Evolutionary conservation across 2,797 vertebrate species (phyloP).

Genomic region (Huso huso): DNA sequence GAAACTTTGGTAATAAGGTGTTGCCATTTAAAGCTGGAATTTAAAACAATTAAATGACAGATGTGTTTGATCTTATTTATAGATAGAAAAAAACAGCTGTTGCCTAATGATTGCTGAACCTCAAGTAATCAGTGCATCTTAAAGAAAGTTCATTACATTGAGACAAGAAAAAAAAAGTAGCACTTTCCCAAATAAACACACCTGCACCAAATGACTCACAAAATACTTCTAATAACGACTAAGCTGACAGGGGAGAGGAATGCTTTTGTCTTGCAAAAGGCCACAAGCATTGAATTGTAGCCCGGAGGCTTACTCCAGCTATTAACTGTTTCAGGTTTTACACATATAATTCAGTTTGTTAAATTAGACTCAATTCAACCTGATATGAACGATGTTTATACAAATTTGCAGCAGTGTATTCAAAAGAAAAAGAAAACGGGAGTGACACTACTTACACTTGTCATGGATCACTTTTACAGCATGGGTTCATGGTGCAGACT

Average conservation of each 20-base stretch:
- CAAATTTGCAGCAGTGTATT: too few relatives aligned
- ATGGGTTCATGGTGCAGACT: too few relatives aligned
- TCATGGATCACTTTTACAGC: too few relatives aligned
- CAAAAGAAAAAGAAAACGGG: too few relatives aligned
- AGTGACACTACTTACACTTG: too few relatives aligned
- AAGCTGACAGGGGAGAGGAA: constrained; percentile 28
- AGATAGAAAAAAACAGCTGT: background rate
- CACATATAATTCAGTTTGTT: constrained; percentile 13
- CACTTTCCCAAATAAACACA: constrained; percentile 30
- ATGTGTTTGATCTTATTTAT: too few relatives aligned
- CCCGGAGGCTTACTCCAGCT: constrained; percentile 38
- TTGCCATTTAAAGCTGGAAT: background rate
- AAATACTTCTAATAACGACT: constrained; percentile 28
- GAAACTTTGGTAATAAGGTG: background rate
- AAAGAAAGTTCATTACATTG: background rate
- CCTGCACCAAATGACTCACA: constrained; percentile 26
- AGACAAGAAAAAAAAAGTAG: constrained; percentile 16
- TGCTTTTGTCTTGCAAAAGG: constrained; percentile 33
- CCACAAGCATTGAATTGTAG: constrained; percentile 30
- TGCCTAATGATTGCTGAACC: background rate
- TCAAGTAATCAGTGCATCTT: constrained; percentile 3
- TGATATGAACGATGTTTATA: constrained; percentile 43
- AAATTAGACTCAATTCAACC: constrained; percentile 17
- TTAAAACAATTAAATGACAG: too few relatives aligned
- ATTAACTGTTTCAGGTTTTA: constrained; percentile 48